A percentile compares a stretch with the other conserved stretches of the same genome.
These are phyloP conservation scores for Carassius carassius DNA, from an alignment of 2,113 vertebrate species.

Conservation along the genomic window DNA sequence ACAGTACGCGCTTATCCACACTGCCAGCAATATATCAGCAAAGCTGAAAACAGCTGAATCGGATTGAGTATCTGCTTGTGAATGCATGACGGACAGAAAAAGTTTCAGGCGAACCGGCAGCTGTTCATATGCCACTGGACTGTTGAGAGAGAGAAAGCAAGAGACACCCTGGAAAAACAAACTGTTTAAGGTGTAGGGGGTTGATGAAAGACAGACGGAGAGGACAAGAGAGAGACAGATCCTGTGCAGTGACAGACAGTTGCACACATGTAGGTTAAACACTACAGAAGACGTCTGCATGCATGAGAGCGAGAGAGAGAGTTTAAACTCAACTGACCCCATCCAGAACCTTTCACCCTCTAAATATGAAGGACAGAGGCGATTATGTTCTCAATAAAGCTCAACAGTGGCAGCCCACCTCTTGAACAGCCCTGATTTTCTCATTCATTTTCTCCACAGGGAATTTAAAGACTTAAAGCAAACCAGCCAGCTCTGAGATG, in stretches of 20 bases:
- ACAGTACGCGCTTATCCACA: background rate
- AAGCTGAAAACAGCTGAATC: constrained; percentile 45
- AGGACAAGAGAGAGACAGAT: too few species aligned
- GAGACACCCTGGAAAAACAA: background rate
- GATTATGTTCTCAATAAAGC: constrained; percentile 15
- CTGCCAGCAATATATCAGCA: background rate
- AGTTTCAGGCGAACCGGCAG: constrained; percentile 29
- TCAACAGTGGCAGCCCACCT: background rate
- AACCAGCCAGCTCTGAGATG: background rate
- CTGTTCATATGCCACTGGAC: constrained; percentile 21
- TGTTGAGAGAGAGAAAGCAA: constrained; percentile 17
- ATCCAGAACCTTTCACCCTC: background rate
- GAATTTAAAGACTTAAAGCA: background rate
- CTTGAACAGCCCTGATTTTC: background rate
- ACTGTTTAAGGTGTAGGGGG: background rate
- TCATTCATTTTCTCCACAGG: background rate
- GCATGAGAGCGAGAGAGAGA: background rate
- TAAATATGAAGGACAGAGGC: background rate
- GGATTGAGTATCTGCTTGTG: constrained; percentile 26
- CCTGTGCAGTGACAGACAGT: too few species aligned
- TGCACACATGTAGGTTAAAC: background rate
- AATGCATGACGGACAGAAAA: constrained; percentile 33
- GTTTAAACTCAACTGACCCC: constrained; percentile 1
- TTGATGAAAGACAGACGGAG: background rate
- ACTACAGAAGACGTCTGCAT: too few species aligned